Base-by-base conservation (phyloP, 2,888 invertebrate genomes). In the Rotaria macrura region DNA sequence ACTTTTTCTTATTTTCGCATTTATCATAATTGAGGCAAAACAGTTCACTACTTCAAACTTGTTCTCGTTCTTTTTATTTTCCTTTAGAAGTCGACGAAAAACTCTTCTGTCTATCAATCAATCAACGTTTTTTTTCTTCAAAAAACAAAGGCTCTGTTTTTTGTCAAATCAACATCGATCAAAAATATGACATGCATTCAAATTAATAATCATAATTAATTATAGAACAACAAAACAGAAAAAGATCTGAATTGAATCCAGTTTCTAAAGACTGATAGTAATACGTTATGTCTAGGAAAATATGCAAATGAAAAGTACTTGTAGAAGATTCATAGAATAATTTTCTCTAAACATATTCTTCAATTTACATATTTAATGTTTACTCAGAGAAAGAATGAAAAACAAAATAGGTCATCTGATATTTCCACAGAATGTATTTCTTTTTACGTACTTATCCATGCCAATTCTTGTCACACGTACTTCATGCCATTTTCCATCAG, bases 401-500 rank as follows among this genome's bases (percentile, higher is more conserved):
- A n/a, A n/a, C 34, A 20, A 20, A 34, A 65, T 14, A 65, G 34
- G 7, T 65, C 34, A 25, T 65, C 10, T 65, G 34, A 65, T 2
- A 6, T 65, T n/a, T n/a, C n/a, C n/a, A n/a, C n/a, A n/a, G n/a
- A n/a, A n/a, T n/a, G n/a, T n/a, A n/a, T n/a, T n/a, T n/a, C n/a
- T 38, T 38, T 79, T 79, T 10, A 43, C 79, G 9, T 79, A 79
- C 79, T 79, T 79, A 43, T 79, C 79, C 10, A 20, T 79, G 4
- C 79, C 79, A 79, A 79, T 79, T 79, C 43, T 79, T 79, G 79
- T 79, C 14, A 79, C 43, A 12, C 43, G 40, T 43, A 79, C 79
- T 79, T 79, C 79, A 79, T 79, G 79, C 79, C 79, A 79, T 79
- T 79, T 79, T n/a, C 79, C 79, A 79, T 79, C 79, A 6, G 79